These are phyloP conservation scores for Petrocephalus sullivani DNA, from an alignment of 2,797 vertebrate genomes.

Conservation along the genomic window DNA sequence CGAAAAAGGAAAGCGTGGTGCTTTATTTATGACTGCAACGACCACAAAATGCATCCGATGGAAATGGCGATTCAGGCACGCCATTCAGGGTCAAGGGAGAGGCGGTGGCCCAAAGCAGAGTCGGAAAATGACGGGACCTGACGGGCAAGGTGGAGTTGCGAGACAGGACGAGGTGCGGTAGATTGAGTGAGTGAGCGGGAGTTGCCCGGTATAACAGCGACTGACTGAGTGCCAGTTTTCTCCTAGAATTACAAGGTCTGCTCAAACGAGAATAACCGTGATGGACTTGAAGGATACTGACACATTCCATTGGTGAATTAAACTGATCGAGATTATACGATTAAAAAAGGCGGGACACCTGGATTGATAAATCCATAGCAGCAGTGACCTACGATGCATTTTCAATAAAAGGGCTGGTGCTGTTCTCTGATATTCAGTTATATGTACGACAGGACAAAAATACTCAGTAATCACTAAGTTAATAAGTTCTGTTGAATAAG, in stretches of 20 bases:
- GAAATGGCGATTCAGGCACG: neutral
- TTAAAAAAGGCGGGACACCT: conserved; percentile 59
- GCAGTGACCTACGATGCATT: conserved; percentile 57
- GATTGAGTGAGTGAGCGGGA: conserved; percentile 28
- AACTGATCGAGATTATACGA: conserved; percentile 45
- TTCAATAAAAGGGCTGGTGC: conserved; percentile 28
- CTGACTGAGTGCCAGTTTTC: neutral
- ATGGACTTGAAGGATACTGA: conserved; percentile 37
- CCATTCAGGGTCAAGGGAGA: neutral
- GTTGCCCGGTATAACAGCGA: neutral
- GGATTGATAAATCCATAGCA: conserved; percentile 63
- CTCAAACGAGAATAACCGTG: conserved; percentile 39
- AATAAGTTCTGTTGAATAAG: neutral
- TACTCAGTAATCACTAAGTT: neutral
- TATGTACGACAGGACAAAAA: neutral
- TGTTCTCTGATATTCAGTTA: conserved; percentile 32
- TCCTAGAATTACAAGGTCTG: neutral
- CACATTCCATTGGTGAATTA: conserved; percentile 59
- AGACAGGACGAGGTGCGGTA: conserved; percentile 4
- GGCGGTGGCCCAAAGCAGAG: neutral
- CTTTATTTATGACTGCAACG: neutral
- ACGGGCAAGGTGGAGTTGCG: neutral
- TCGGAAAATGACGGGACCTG: neutral
- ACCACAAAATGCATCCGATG: neutral
- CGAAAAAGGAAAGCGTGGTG: neutral